A percentile compares a stretch with the other conserved stretches of the same genome.
Conservation (phyloP, 2,888 invertebrate species). For the Blastobasis adustella region DNA sequence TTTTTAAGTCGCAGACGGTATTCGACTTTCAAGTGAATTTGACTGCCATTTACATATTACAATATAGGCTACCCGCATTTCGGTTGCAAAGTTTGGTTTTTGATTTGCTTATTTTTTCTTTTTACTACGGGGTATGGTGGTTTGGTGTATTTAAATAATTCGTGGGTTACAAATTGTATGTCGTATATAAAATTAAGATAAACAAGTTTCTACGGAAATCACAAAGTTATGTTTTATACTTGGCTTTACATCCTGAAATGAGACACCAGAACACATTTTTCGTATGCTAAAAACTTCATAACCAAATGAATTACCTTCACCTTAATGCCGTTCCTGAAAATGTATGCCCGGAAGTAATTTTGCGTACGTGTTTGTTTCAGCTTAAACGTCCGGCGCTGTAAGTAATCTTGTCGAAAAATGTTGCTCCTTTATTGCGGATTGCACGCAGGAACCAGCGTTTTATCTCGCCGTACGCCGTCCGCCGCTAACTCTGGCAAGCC, state of each 20-base stretch:
- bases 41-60: slow-evolving; percentile 49
- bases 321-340: slow-evolving; percentile 45
- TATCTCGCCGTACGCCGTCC: too few relatives aligned
- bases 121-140: too few relatives aligned
- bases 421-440: slow-evolving; percentile 9
- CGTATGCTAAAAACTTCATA: slow-evolving; percentile 27
- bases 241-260: slow-evolving; percentile 2
- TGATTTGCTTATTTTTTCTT: too few relatives aligned
- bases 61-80: too few relatives aligned
- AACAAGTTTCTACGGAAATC: not conserved
- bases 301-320: slow-evolving; percentile 46
- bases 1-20: slow-evolving; percentile 67
- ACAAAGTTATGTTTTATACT: slow-evolving; percentile 1
- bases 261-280: slow-evolving; percentile 15
- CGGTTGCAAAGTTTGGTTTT: too few relatives aligned
- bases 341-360: slow-evolving; percentile 49
- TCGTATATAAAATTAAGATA: too few relatives aligned
- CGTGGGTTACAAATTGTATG: too few relatives aligned
- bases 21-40: slow-evolving; percentile 58
- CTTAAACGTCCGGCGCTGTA: slow-evolving; percentile 44
- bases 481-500: too few relatives aligned
- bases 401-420: slow-evolving; percentile 47
- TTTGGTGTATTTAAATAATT: too few relatives aligned
- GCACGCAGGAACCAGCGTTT: too few relatives aligned
- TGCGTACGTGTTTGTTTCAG: slow-evolving; percentile 53